Evolutionary conservation across 2,113 vertebrate species (phyloP).

Genomic region (Limanda limanda): DNA sequence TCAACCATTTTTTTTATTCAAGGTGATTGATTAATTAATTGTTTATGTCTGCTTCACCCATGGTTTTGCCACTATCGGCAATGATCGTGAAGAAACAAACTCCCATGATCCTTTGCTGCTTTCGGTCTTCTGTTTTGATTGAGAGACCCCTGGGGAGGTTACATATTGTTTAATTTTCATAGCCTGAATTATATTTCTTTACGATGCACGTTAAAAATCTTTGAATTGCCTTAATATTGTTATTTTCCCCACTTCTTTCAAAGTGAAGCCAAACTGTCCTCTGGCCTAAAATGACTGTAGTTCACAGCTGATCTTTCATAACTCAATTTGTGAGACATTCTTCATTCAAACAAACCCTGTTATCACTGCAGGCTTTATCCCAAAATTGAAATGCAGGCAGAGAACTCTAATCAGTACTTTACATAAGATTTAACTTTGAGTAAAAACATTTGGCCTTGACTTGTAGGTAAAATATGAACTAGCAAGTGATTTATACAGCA

Average conservation of each 20-base stretch:
- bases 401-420: not conserved
- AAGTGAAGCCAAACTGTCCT: conserved; percentile 15
- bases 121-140: too few relatives aligned
- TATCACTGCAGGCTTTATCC: conserved; percentile 11
- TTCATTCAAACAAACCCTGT: conserved; percentile 18
- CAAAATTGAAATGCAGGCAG: conserved; percentile 16
- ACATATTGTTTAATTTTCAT: too few relatives aligned
- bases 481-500: not conserved
- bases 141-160: too few relatives aligned
- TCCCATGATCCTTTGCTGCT: too few relatives aligned
- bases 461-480: too few relatives aligned
- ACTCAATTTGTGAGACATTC: conserved; percentile 12
- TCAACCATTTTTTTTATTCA: too few relatives aligned
- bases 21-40: not conserved
- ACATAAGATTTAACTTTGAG: not conserved
- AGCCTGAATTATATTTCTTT: too few relatives aligned
- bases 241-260: not conserved
- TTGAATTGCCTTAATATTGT: too few relatives aligned
- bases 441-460: conserved; percentile 24
- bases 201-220: too few relatives aligned
- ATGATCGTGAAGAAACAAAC: too few relatives aligned
- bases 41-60: not conserved
- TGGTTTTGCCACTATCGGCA: too few relatives aligned
- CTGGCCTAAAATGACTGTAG: conserved; percentile 6
- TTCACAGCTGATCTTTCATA: conserved; percentile 11